Conservation (phyloP, 1,140 invertebrate species). For the Globodera rostochiensis region DNA sequence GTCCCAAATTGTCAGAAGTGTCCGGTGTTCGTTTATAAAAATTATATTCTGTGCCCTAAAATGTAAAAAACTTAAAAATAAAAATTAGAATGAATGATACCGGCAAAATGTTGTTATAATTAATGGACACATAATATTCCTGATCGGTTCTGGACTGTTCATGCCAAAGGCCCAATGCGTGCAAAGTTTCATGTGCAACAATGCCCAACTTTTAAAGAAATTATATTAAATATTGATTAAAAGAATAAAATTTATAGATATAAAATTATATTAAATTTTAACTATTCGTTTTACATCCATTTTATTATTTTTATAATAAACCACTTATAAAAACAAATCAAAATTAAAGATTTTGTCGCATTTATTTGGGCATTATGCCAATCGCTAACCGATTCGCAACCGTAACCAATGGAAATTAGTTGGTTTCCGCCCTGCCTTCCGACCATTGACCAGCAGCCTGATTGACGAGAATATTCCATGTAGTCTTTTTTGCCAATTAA, state of each 20-base stretch:
- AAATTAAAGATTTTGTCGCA: too few relatives aligned
- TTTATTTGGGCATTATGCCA: not conserved
- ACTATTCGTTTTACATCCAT: too few relatives aligned
- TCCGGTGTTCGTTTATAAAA: constrained; percentile 58
- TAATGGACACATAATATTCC: constrained; percentile 56
- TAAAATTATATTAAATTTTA: too few relatives aligned
- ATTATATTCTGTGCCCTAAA: constrained; percentile 59
- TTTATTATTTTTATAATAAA: too few relatives aligned
- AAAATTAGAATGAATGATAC: constrained; percentile 27
- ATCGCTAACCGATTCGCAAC: constrained; percentile 56
- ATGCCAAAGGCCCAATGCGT: constrained; percentile 67
- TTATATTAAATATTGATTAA: too few relatives aligned
- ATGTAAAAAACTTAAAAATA: constrained; percentile 1
- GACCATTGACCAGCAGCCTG: constrained; percentile 63
- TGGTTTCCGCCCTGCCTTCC: constrained; percentile 54
- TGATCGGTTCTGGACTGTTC: constrained; percentile 66
- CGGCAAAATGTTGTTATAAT: constrained; percentile 48
- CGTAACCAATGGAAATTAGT: constrained; percentile 61
- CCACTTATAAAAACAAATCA: too few relatives aligned
- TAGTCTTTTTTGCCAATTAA: constrained; percentile 33
- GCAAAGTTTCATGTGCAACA: constrained; percentile 68
- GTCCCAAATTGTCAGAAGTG: constrained; percentile 57
- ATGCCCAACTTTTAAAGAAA: constrained; percentile 55
- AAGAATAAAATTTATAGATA: too few relatives aligned
- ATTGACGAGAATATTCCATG: constrained; percentile 54